A percentile compares a stretch with the other conserved stretches of the same genome.
phyloP scores from a whole-genome alignment of 2,888 invertebrate genomes.

The Ornithoptera priamus region DNA sequence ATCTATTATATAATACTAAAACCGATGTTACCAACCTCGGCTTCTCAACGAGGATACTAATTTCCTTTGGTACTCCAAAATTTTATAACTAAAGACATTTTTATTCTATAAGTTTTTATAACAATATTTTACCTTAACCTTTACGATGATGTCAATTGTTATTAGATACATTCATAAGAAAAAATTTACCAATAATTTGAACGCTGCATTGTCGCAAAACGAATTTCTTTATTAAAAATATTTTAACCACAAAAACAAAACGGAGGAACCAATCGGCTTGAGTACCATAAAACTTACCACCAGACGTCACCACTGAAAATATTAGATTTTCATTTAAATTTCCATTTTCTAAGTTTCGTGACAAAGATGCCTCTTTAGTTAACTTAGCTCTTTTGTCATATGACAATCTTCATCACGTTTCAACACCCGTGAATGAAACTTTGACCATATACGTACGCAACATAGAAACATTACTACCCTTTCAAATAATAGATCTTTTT shows the following conservation, averaged over 20 bases:
- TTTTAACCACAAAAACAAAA: slow-evolving; percentile 28
- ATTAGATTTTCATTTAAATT: not conserved
- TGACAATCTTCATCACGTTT: not conserved
- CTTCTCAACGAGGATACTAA: too few species aligned
- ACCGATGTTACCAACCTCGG: too few species aligned
- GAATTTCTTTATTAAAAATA: slow-evolving; percentile 31
- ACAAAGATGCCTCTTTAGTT: slow-evolving; percentile 8
- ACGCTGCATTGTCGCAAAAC: slow-evolving; percentile 21
- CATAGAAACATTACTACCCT: too few species aligned
- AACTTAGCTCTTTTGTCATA: not conserved
- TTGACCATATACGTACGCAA: not conserved
- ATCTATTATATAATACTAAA: too few species aligned
- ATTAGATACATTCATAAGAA: not conserved
- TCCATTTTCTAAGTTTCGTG: slow-evolving; percentile 12
- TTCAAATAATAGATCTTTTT: too few species aligned
- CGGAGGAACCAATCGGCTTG: slow-evolving; percentile 24
- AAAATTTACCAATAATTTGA: slow-evolving; percentile 7
- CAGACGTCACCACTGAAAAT: not conserved
- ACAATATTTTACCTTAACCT: not conserved
- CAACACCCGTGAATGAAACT: not conserved
- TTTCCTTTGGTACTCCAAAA: too few species aligned
- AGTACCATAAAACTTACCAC: slow-evolving; percentile 27
- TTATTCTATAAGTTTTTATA: too few species aligned
- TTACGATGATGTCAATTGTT: not conserved
- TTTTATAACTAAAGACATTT: too few species aligned